Evolutionary conservation across 2,113 vertebrate species (phyloP).

Genomic region (Corythornis cristatus): DNA sequence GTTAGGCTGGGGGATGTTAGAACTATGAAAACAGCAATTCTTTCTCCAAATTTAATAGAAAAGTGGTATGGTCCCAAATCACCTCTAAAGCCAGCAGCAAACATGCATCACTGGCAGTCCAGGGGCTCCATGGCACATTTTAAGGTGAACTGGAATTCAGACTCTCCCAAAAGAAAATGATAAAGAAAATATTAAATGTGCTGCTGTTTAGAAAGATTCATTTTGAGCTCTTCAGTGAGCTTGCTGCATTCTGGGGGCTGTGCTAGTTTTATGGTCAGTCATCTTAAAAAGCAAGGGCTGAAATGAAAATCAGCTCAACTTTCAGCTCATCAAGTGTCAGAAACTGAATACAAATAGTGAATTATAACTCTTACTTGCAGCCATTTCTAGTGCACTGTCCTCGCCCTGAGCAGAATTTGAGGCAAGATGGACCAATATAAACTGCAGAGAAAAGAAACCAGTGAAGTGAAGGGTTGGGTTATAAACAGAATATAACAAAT

Average conservation of each 20-base stretch:
- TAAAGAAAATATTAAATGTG: background rate
- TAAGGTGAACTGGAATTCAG: background rate
- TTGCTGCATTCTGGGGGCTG: background rate
- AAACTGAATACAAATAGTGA: background rate
- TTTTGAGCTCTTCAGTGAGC: background rate
- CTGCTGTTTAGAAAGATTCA: slow-evolving; percentile 26
- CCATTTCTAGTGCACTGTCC: slow-evolving; percentile 94
- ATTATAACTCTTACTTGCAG: slow-evolving; percentile 89
- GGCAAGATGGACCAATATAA: slow-evolving; percentile 94
- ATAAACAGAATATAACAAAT: background rate
- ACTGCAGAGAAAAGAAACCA: slow-evolving; percentile 79
- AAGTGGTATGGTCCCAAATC: background rate
- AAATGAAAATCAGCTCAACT: slow-evolving; percentile 25
- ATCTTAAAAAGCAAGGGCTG: background rate
- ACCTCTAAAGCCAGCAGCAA: background rate
- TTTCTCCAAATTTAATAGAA: background rate
- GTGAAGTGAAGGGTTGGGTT: background rate
- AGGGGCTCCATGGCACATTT: background rate
- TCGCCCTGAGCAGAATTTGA: slow-evolving; percentile 95
- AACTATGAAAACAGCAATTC: background rate
- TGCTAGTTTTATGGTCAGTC: background rate
- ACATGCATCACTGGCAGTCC: background rate
- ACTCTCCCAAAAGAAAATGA: background rate
- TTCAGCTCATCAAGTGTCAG: background rate
- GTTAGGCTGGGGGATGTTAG: background rate